phyloP scores from a whole-genome alignment of 1,140 invertebrate genomes.

The Drosophila watanabei region DNA sequence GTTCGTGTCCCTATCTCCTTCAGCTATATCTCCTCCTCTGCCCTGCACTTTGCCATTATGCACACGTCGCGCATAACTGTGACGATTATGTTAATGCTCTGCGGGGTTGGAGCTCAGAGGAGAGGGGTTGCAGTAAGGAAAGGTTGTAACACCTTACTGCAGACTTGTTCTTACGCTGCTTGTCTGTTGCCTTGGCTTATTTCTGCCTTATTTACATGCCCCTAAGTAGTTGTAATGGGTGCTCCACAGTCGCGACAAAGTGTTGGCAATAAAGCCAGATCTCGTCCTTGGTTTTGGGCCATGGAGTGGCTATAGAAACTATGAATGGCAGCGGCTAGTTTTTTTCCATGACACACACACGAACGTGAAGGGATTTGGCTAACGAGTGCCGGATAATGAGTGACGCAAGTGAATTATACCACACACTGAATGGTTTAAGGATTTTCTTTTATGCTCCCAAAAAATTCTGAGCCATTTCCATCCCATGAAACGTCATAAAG shows the following conservation, averaged over 20 bases:
- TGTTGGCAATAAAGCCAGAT: conserved; percentile 70
- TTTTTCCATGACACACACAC: conserved; percentile 48
- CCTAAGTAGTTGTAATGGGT: conserved; percentile 82
- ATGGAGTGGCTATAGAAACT: conserved; percentile 61
- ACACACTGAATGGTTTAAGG: conserved; percentile 24
- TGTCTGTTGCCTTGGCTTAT: conserved; percentile 81
- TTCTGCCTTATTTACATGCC: conserved; percentile 79
- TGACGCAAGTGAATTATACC: conserved; percentile 43
- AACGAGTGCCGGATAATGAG: conserved; percentile 36
- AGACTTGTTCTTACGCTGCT: conserved; percentile 44
- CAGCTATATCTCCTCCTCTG: not conserved
- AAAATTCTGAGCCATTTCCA: conserved; percentile 37
- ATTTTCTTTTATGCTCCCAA: conserved; percentile 23
- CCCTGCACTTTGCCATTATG: conserved; percentile 61
- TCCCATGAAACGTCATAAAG: conserved; percentile 49
- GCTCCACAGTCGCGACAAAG: conserved; percentile 64
- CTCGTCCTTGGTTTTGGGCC: conserved; percentile 68
- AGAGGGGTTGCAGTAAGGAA: not conserved
- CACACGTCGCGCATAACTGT: conserved; percentile 82
- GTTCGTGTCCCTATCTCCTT: conserved; percentile 35
- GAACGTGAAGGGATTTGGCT: conserved; percentile 10
- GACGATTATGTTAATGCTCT: conserved; percentile 82
- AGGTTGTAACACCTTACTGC: conserved; percentile 15
- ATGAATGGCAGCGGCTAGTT: conserved; percentile 67
- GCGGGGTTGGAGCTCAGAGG: conserved; percentile 1